phyloP scores from a whole-genome alignment of 2,113 vertebrate species.

The Sciurus niger region DNA sequence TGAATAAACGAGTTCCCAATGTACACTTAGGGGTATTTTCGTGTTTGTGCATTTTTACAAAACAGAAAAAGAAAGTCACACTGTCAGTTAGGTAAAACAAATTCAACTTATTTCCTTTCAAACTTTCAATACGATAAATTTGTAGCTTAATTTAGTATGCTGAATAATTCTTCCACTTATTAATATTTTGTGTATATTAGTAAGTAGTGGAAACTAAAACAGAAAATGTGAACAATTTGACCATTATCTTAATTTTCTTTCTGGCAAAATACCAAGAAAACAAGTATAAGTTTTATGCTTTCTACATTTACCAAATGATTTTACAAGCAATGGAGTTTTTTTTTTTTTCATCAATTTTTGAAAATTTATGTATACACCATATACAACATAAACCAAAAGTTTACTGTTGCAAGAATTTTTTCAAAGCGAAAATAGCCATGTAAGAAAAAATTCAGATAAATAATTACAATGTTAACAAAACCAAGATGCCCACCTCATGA shows the following conservation, averaged over 20 bases:
- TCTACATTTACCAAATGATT: not conserved
- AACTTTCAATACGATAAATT: not conserved
- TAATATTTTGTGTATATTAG: not conserved
- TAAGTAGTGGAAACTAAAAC: not conserved
- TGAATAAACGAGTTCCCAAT: not conserved
- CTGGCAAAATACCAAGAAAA: not conserved
- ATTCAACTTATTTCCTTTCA: not conserved
- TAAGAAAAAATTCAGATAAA: not conserved
- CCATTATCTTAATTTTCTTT: slow-evolving; percentile 16
- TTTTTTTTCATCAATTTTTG: not conserved
- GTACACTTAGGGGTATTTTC: not conserved
- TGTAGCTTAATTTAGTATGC: not conserved
- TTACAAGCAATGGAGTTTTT: not conserved
- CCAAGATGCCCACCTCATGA: not conserved
- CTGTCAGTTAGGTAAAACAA: not conserved
- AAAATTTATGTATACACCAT: not conserved
- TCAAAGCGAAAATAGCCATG: not conserved
- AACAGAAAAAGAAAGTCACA: not conserved
- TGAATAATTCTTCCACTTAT: not conserved
- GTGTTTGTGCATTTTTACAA: not conserved
- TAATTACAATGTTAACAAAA: not conserved
- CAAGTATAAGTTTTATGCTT: not conserved
- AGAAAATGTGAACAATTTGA: not conserved
- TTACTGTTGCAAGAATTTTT: not conserved
- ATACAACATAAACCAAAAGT: not conserved